Evolutionary conservation across 2,113 vertebrate species (phyloP), one percentile per base, ranked within the genome.

Genomic region (Melanocharis versteri): DNA sequence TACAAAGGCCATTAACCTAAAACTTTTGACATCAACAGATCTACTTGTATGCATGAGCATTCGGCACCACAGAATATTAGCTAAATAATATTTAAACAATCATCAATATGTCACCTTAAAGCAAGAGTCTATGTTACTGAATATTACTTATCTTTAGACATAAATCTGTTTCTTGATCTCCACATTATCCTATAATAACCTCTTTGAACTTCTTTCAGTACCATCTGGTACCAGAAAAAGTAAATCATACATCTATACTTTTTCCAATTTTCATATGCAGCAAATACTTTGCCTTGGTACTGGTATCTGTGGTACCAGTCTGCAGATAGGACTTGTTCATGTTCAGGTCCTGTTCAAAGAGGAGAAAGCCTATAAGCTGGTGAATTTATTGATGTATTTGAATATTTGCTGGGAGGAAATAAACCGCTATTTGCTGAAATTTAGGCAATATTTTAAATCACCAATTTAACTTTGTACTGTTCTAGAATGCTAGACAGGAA

Each of bases 221-320:
- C 90, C 91, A 97, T 89, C 95, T 97, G 75, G 79, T 93, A 73
- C 78, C 70, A 93, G 68, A 79, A 97, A 96, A 96, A 92, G 87
- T 84, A 92, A 88, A 69, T 69, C 7, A 65, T 31, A 68, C 56
- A 88, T 11, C 27, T 83, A 88, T 72, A 93, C 35, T 73, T 94
- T 96, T 96, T 96, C 70, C 83, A 87, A 77, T 69, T 40, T 95
- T 83, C 80, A 42, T 44, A 37, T 39, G 71, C 76, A 66, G 53
- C 14, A 50, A 91, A 56, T 69, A 56, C 39, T 92, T 92, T 95
- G 45, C 57, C 47, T 84, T 70, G 22, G 45, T 83, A 87, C 35
- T 48, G 31, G 12, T 83, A 15, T 33, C 70, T 54, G 35, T 48
- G 53, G 30, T 54, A 48, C 14, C n/a, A 54, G 21, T 45, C 35